These are phyloP conservation scores for Cecidostiba fungosa DNA, from an alignment of 2,888 invertebrate species.

Conservation along the genomic window DNA sequence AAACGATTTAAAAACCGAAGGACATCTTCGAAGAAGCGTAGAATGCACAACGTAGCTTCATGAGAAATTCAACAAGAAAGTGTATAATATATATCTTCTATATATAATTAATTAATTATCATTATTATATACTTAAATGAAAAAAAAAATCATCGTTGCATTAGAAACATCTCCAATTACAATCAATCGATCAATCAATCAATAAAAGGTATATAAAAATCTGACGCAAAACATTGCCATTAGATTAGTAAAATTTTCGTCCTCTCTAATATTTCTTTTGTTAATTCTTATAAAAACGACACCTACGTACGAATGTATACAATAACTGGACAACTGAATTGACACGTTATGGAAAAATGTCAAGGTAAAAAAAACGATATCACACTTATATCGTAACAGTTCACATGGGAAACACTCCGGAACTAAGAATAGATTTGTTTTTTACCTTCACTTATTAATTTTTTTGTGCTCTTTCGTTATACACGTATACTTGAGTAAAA, in stretches of 20 bases:
- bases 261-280: constrained; percentile 14
- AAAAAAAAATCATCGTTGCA: constrained; percentile 45
- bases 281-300: constrained; percentile 52
- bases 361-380: constrained; percentile 2
- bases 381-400: not conserved
- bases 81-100: constrained; percentile 43
- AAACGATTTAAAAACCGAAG: constrained; percentile 30
- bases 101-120: constrained; percentile 48
- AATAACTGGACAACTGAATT: constrained; percentile 34
- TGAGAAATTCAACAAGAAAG: constrained; percentile 59
- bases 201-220: constrained; percentile 59
- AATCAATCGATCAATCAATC: constrained; percentile 32
- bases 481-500: constrained; percentile 67
- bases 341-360: constrained; percentile 4
- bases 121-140: constrained; percentile 19
- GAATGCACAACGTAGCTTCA: constrained; percentile 46
- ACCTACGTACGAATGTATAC: constrained; percentile 24
- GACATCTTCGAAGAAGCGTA: constrained; percentile 50
- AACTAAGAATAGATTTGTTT: constrained; percentile 42
- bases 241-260: constrained; percentile 43
- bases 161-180: constrained; percentile 35
- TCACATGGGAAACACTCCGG: constrained; percentile 24
- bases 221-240: constrained; percentile 41
- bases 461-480: constrained; percentile 37
- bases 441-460: constrained; percentile 24